phyloP scores from a whole-genome alignment of 1,140 invertebrate genomes.

The Trissolcus basalis region DNA sequence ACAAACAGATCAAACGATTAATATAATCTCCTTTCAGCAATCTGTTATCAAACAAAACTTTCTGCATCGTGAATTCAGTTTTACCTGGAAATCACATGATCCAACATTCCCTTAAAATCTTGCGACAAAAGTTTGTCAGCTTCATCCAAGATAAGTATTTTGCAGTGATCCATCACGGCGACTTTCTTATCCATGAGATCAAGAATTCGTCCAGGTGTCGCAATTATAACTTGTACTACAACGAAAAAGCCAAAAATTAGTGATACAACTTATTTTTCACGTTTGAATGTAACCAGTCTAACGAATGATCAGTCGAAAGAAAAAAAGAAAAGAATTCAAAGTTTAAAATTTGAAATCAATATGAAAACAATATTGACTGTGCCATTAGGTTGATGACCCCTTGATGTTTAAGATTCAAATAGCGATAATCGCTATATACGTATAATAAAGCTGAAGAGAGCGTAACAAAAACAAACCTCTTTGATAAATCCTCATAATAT shows the following conservation, averaged over 20 bases:
- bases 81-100: conserved; percentile 93
- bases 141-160: conserved; percentile 98
- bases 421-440: not conserved
- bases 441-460: not conserved
- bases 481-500: conserved; percentile 99
- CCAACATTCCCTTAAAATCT: conserved; percentile 99
- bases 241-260: conserved; percentile 72
- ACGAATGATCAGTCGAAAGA: no score
- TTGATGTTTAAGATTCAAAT: not conserved
- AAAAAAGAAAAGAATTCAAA: no score
- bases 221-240: conserved; percentile 98
- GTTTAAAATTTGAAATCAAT: not conserved
- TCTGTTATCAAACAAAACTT: conserved; percentile 4
- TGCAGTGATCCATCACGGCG: conserved; percentile 96
- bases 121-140: conserved; percentile 99
- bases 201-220: conserved; percentile 98
- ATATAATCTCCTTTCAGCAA: not conserved
- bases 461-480: conserved; percentile 81
- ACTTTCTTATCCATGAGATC: conserved; percentile 99
- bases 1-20: conserved; percentile 24
- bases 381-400: conserved; percentile 10
- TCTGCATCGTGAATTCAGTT: conserved; percentile 6
- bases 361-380: not conserved
- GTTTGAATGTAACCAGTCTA: no score
- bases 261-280: no score